Evolutionary conservation across 30 jellyfish, hydroid and myxozoan genomes (phyloP), one percentile per base, ranked within the genome.

Genomic region (Cassiopea xamachana): DNA sequence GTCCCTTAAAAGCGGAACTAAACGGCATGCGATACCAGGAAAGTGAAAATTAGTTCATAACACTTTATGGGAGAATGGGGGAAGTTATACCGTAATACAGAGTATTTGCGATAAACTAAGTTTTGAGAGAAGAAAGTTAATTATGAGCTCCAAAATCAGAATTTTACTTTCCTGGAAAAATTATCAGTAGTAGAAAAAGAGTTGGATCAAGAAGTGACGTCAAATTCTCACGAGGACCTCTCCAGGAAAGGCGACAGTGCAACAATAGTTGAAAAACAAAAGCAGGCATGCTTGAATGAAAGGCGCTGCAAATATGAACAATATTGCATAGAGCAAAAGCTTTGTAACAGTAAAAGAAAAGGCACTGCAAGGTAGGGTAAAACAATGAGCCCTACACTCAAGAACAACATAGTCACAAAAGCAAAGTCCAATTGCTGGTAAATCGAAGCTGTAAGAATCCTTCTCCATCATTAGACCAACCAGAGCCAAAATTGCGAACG

Each of bases 111-210:
- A 17, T 64, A 16, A 64, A 14, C 27, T 64, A 64, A 13, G 74
- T 64, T 64, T 0, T 64, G 74, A 79, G 18, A 79, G 76, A 7
- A 45, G 51, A 79, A 14, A 27, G 39, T 45, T 1, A 46, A 79
- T 79, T 59, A n/a, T 79, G 76, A 79, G 49, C 77, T 51, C 58
- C 76, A 79, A 59, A 14, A 79, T 64, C 74, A 64, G 74, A 64
- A 13, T 64, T 64, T 4, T 64, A 64, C 15, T 7, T 14, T 64
- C 39, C 15, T 64, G 74, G 43, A 64, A 64, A 17, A 64, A 64
- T 64, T 13, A 64, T 64, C 43, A 2, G 15, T 5, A 27, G 5
- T 64, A 27, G 74, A 5, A 64, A 64, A 64, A 64, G 27, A 16
- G 39, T 64, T 27, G 27, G 43, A 64, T 64, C 19, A 9, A 59